Evolutionary conservation across 2,888 invertebrate species (phyloP).

Genomic region (Laspeyria flexula): DNA sequence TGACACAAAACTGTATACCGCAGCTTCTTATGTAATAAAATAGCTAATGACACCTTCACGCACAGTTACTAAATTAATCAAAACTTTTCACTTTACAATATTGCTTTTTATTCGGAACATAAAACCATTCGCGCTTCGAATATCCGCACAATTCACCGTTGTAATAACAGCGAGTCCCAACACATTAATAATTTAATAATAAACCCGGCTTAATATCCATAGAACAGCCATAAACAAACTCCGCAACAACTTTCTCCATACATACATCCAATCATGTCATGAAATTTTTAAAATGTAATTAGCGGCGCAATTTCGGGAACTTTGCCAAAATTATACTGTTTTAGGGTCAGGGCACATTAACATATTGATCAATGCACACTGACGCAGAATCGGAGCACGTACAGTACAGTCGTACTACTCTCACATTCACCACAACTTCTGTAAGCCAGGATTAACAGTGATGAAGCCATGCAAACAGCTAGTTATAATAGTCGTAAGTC

Average conservation of each 20-base stretch:
- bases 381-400: too few species aligned
- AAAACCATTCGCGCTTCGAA: not conserved
- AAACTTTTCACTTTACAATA: slow-evolving; percentile 1
- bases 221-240: not conserved
- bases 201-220: not conserved
- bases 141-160: not conserved
- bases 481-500: too few species aligned
- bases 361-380: too few species aligned
- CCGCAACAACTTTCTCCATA: not conserved
- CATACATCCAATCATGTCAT: slow-evolving; percentile 2
- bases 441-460: too few species aligned
- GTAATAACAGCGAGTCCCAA: not conserved
- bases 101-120: not conserved
- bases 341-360: too few species aligned
- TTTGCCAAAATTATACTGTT: not conserved
- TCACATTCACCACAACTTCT: too few species aligned
- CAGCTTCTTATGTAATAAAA: too few species aligned
- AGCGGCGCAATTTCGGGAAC: not conserved
- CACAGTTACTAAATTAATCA: not conserved
- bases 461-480: too few species aligned
- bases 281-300: slow-evolving; percentile 1
- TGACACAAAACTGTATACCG: too few species aligned
- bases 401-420: not conserved
- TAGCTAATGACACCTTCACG: not conserved
- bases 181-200: slow-evolving; percentile 2